These are phyloP conservation scores for Netta rufina DNA, from an alignment of 2,797 vertebrate species.

Conservation along the genomic window DNA sequence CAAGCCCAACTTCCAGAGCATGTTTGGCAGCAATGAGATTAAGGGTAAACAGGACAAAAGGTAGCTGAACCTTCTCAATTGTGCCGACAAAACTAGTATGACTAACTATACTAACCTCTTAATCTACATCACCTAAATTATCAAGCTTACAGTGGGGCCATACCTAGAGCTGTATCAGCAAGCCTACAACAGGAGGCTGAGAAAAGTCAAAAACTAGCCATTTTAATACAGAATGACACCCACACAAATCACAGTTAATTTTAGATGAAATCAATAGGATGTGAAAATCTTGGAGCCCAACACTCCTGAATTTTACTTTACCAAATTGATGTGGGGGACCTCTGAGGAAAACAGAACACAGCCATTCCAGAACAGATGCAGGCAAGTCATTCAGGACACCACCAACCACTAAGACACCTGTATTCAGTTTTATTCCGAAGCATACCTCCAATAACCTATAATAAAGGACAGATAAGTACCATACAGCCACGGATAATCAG, in stretches of 20 bases:
- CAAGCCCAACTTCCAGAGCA: background rate
- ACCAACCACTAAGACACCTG: background rate
- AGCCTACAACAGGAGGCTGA: background rate
- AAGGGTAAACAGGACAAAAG: background rate
- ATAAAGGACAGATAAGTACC: background rate
- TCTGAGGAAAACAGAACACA: background rate
- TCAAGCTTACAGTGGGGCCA: background rate
- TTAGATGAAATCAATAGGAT: background rate
- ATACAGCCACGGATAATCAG: background rate
- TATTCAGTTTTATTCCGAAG: background rate
- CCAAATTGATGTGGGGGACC: background rate
- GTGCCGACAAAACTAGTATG: background rate
- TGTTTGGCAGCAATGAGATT: background rate
- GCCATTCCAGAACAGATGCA: background rate
- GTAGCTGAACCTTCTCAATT: background rate
- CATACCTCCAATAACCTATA: background rate
- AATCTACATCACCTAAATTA: background rate
- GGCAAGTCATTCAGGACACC: background rate
- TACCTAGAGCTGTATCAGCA: background rate
- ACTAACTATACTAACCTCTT: background rate
- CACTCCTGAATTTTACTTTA: background rate
- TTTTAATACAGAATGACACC: background rate
- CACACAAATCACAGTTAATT: background rate
- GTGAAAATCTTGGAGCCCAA: no score
- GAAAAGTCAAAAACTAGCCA: background rate